Evolutionary conservation across 2,888 invertebrate genomes (phyloP), one percentile per base, ranked within the genome.

Genomic region (Eupsilia transversa): DNA sequence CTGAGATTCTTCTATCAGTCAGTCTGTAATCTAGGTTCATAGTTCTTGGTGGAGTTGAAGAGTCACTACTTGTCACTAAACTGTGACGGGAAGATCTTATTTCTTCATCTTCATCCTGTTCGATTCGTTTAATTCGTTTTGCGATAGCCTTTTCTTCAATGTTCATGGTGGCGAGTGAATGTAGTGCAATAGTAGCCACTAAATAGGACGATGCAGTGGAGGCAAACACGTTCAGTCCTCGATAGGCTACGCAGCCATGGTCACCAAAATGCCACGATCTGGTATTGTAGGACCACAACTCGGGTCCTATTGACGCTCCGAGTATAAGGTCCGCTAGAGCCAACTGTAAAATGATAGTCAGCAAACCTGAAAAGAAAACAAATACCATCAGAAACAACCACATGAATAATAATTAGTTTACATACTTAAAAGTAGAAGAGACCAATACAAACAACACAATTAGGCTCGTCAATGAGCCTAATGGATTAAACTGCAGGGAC

Each of bases 181-280:
- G 97, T 73, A 97, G 94, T 74, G 97, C 97, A 72, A 97, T 91
- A 30, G 97, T 97, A 69, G 96, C 93, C 49, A 97, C 93, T 77
- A 97, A 93, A 90, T 97, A 97, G 23, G 97, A 90, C 4, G 96
- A 94, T n/a, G 97, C 95, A 4, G 97, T 96, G 66, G 97, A 96
- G 3, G 96, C 92, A 65, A 97, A 94, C 54, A 97, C 96, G 90
- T 96, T 97, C 30, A 96, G 88, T 54, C 97, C 97, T 82, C 96
- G 92, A 90, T 97, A 97, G 3, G 96, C 91, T 69, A 95, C 93
- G 89, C 97, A 97, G 72, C 94, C 91, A 65, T 92, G 92, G 56
- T 89, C 89, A 33, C 97, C 95, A 83, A 97, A 96, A 49, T 89
- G 89, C 97, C 97, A 97, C 57, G 95, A 94, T 82, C 94, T 93